Conservation (phyloP, 2,888 invertebrate genomes). For the Hipparchia semele region DNA sequence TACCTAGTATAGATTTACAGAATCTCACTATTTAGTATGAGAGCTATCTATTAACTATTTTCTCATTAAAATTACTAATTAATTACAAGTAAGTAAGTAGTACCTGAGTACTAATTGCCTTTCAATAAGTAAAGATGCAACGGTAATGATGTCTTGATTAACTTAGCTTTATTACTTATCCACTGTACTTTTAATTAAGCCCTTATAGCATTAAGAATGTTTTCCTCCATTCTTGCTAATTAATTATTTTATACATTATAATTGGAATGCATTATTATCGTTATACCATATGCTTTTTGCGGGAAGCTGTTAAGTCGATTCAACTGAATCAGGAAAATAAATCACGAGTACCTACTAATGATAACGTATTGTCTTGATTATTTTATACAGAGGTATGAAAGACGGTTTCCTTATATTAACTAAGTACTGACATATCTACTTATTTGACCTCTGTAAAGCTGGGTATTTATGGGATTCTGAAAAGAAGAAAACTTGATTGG, state of each 20-base stretch:
- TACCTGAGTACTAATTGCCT: conserved; percentile 17
- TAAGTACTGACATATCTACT: background rate
- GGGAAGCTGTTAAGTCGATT: conserved; percentile 28
- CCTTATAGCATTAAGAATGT: conserved; percentile 21
- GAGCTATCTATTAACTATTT: background rate
- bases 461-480: too few species aligned
- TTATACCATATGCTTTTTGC: conserved; percentile 16
- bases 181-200: conserved; percentile 18
- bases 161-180: conserved; percentile 9
- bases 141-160: conserved; percentile 28
- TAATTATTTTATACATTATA: conserved; percentile 37
- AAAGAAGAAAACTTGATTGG: too few species aligned
- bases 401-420: background rate
- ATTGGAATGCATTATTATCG: conserved; percentile 41
- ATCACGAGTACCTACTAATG: conserved; percentile 17
- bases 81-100: background rate
- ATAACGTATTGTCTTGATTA: conserved; percentile 11
- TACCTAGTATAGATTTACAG: background rate
- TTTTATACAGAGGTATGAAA: background rate
- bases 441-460: background rate
- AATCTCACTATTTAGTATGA: background rate
- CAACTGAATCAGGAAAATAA: conserved; percentile 25
- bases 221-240: conserved; percentile 30
- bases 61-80: conserved; percentile 1
- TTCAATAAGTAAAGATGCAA: conserved; percentile 28